A percentile compares a stretch with the other conserved stretches of the same genome.
phyloP scores from a whole-genome alignment of 2,797 vertebrate genomes.

The Naso thynnoides region DNA sequence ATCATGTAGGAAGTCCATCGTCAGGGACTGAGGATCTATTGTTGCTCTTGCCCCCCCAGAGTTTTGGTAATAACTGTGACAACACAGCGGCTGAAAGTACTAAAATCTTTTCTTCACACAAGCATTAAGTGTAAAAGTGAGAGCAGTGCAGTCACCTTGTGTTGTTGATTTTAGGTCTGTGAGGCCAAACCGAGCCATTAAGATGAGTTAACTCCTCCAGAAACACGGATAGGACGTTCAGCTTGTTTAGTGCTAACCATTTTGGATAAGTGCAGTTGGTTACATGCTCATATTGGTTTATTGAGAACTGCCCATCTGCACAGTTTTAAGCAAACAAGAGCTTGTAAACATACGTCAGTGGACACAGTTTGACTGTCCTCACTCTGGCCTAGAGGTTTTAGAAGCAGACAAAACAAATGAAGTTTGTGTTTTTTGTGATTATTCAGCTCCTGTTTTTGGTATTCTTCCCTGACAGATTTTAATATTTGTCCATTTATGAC shows the following conservation, averaged over 20 bases:
- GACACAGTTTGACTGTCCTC: slow-evolving; percentile 34
- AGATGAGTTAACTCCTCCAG: slow-evolving; percentile 8
- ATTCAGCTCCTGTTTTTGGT: background rate
- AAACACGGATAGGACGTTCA: slow-evolving; percentile 11
- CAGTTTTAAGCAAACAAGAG: slow-evolving; percentile 54
- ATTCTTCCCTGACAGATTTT: background rate
- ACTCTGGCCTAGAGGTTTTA: slow-evolving; percentile 14
- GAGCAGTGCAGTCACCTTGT: slow-evolving; percentile 54
- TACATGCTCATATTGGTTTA: slow-evolving; percentile 55
- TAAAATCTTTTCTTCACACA: slow-evolving; percentile 56
- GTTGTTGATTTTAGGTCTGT: slow-evolving; percentile 49
- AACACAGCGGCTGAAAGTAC: slow-evolving; percentile 51
- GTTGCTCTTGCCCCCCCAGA: slow-evolving; percentile 46
- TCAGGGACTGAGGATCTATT: slow-evolving; percentile 59
- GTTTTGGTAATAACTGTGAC: slow-evolving; percentile 77
- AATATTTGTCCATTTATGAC: background rate
- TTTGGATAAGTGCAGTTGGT: slow-evolving; percentile 42
- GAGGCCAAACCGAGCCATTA: slow-evolving; percentile 26
- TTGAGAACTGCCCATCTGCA: slow-evolving; percentile 58
- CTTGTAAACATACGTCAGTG: slow-evolving; percentile 54
- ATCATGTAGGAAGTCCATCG: slow-evolving; percentile 81
- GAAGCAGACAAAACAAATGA: slow-evolving; percentile 27
- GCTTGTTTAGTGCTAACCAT: slow-evolving; percentile 31
- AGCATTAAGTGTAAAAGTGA: slow-evolving; percentile 49
- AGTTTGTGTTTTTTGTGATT: background rate